Conservation (phyloP, 2,113 vertebrate species). For the Thryonomys swinderianus region DNA sequence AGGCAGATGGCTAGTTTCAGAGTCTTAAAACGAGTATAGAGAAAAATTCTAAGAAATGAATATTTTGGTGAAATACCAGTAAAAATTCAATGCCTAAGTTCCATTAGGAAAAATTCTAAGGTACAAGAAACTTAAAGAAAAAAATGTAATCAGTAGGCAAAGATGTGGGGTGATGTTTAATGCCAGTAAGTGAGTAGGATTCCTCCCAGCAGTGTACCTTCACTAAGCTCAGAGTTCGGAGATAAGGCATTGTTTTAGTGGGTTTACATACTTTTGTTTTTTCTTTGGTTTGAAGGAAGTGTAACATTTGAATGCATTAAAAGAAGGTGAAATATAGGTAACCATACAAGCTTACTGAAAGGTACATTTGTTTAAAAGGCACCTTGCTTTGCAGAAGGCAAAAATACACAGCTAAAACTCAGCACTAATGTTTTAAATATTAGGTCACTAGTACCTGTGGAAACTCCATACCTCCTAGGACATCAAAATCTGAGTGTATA, state of each 20-base stretch:
- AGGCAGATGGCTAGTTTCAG: background rate
- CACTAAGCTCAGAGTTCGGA: background rate
- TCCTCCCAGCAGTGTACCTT: background rate
- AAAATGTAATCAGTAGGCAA: background rate
- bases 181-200: background rate
- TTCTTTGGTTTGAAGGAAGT: conserved; percentile 44
- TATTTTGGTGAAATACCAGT: background rate
- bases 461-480: background rate
- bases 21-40: background rate
- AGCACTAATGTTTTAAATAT: background rate
- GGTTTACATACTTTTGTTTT: background rate
- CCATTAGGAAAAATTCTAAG: background rate
- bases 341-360: background rate
- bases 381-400: background rate
- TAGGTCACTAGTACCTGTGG: background rate
- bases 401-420: background rate
- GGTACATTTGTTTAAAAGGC: background rate
- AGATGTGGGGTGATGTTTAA: background rate
- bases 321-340: background rate
- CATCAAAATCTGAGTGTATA: background rate
- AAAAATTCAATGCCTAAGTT: background rate
- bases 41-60: background rate
- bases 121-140: background rate
- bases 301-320: background rate
- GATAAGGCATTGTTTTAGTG: background rate